A percentile compares a stretch with the other conserved stretches of the same genome.
Evolutionary conservation across 37 sponge, comb jelly and placozoan species (phyloP).

Genomic region (Aplysina aerophoba): DNA sequence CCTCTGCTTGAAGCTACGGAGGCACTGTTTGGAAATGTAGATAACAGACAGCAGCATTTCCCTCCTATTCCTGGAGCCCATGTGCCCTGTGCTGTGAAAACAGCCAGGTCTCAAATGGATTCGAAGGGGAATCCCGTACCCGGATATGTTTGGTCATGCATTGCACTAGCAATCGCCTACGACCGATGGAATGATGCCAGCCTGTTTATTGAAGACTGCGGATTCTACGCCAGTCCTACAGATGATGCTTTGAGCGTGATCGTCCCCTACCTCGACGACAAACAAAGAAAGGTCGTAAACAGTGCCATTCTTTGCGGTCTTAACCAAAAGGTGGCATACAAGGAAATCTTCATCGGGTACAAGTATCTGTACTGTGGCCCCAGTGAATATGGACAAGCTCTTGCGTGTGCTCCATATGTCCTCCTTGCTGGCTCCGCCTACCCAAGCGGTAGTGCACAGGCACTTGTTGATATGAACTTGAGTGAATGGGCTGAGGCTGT

Average conservation of each 20-base stretch:
- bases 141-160: conserved; percentile 26
- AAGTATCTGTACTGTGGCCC: not conserved
- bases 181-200: conserved; percentile 5
- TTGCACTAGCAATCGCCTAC: conserved; percentile 14
- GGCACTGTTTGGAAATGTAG: conserved; percentile 12
- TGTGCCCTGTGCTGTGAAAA: conserved; percentile 30
- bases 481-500: conserved; percentile 9
- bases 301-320: not conserved
- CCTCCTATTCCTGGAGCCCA: conserved; percentile 29
- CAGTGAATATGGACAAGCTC: not conserved
- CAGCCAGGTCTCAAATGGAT: not conserved
- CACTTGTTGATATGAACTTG: not conserved
- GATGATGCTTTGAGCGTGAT: not conserved
- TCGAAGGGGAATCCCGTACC: not conserved
- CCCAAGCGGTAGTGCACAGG: not conserved
- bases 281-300: not conserved
- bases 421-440: not conserved
- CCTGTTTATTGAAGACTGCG: conserved; percentile 25
- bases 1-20: conserved; percentile 23
- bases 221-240: not conserved
- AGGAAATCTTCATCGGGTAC: conserved; percentile 10
- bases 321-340: not conserved
- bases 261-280: not conserved
- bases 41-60: conserved; percentile 1
- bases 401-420: not conserved